Conservation (phyloP, 2,797 vertebrate genomes). For the Callimico goeldii region DNA sequence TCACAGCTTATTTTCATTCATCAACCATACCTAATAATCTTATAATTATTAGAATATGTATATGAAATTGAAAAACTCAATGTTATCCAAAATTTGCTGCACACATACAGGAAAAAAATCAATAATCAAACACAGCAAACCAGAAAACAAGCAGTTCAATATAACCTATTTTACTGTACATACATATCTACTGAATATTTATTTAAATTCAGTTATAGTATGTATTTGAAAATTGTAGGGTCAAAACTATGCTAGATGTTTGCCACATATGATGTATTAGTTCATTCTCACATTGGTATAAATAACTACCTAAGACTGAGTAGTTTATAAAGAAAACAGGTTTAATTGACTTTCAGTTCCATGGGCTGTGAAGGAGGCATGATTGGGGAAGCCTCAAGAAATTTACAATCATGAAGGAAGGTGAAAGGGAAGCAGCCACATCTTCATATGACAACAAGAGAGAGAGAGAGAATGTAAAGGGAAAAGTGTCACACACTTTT, state of each 20-base stretch:
- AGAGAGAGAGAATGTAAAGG: no score
- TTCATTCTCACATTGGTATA: no score
- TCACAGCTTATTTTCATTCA: not conserved
- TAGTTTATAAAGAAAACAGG: no score
- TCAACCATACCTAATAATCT: not conserved
- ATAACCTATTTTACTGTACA: not conserved
- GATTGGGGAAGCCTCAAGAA: no score
- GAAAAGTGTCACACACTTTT: no score
- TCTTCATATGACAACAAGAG: no score
- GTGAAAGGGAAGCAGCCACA: no score
- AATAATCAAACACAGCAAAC: not conserved
- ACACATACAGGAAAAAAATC: not conserved
- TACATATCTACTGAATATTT: not conserved
- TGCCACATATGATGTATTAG: not conserved
- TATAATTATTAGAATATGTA: not conserved
- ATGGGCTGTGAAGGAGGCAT: no score
- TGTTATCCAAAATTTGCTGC: not conserved
- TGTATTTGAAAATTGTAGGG: not conserved
- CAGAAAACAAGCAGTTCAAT: not conserved
- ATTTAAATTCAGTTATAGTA: conserved; percentile 14
- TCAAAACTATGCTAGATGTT: not conserved
- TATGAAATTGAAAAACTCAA: not conserved
- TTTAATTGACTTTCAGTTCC: no score
- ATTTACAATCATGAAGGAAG: no score
- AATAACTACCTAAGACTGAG: no score